phyloP scores from a whole-genome alignment of 2,797 vertebrate species.

The Cynopterus sphinx region DNA sequence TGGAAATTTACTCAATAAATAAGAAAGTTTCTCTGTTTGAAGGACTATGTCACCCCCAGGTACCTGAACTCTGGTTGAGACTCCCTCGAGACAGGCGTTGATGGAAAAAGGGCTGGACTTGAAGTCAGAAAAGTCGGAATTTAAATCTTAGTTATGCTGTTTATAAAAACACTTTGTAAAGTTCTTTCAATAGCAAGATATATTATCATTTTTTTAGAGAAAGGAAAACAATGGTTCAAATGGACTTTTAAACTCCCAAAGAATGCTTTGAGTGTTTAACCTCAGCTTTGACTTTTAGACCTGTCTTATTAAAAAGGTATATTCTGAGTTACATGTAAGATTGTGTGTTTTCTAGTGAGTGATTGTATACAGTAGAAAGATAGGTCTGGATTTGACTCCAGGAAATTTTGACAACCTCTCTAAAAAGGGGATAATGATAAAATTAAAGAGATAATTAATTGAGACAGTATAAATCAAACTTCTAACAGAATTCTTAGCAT shows the following conservation, averaged over 20 bases:
- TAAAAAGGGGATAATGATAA: background rate
- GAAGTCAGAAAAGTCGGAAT: conserved; percentile 18
- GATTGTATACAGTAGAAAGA: background rate
- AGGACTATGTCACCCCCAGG: background rate
- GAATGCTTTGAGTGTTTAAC: background rate
- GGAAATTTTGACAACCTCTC: background rate
- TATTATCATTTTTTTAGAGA: conserved; percentile 1
- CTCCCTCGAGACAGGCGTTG: background rate
- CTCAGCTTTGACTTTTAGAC: background rate
- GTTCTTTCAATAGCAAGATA: conserved; percentile 6
- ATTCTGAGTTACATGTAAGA: background rate
- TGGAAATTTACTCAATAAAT: background rate
- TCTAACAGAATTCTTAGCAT: background rate
- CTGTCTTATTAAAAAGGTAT: background rate
- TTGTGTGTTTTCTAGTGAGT: background rate
- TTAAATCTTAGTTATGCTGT: background rate
- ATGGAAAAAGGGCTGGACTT: background rate
- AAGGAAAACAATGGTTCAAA: background rate
- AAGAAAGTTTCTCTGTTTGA: background rate
- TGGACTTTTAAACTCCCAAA: background rate
- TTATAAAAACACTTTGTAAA: conserved; percentile 4
- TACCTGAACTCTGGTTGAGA: background rate
- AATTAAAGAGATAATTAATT: background rate
- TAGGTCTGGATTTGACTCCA: background rate
- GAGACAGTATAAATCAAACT: background rate